Evolutionary conservation across 2,888 invertebrate genomes (phyloP).

Genomic region (Philonicus albiceps): DNA sequence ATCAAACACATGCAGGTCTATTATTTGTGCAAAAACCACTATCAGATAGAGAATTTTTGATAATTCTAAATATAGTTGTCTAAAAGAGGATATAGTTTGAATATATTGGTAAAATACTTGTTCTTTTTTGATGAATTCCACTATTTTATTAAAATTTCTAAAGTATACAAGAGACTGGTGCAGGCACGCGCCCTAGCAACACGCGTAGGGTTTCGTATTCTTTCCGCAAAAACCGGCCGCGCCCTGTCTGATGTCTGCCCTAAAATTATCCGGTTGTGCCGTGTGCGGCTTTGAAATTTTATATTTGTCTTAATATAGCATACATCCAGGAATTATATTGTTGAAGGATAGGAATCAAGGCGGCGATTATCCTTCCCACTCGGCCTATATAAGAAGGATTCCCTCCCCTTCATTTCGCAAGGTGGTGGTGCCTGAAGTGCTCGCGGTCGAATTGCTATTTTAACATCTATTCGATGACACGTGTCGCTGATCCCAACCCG

Average conservation of each 20-base stretch:
- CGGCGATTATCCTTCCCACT: constrained; percentile 18
- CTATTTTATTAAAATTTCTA: not conserved
- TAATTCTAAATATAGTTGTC: not conserved
- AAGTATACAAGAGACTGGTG: not conserved
- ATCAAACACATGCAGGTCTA: not conserved
- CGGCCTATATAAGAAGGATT: not conserved
- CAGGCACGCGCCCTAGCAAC: not conserved
- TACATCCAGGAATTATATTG: not conserved
- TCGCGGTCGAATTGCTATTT: constrained; percentile 32
- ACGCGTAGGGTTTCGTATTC: not conserved
- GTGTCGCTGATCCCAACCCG: constrained; percentile 4
- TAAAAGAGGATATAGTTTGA: not conserved
- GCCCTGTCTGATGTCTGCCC: constrained; percentile 8
- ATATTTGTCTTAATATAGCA: not conserved
- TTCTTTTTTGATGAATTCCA: not conserved
- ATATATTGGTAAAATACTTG: not conserved
- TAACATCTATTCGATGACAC: constrained; percentile 9
- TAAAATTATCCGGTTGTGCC: constrained; percentile 1
- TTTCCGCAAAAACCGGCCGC: constrained; percentile 2
- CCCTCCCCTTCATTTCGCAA: not conserved
- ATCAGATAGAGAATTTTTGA: not conserved
- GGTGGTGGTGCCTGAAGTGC: constrained; percentile 21
- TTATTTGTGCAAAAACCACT: not conserved
- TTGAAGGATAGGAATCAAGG: not conserved
- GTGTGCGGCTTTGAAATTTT: not conserved